Conservation (phyloP, 2,797 vertebrate genomes). For the Gambusia yucatana region DNA sequence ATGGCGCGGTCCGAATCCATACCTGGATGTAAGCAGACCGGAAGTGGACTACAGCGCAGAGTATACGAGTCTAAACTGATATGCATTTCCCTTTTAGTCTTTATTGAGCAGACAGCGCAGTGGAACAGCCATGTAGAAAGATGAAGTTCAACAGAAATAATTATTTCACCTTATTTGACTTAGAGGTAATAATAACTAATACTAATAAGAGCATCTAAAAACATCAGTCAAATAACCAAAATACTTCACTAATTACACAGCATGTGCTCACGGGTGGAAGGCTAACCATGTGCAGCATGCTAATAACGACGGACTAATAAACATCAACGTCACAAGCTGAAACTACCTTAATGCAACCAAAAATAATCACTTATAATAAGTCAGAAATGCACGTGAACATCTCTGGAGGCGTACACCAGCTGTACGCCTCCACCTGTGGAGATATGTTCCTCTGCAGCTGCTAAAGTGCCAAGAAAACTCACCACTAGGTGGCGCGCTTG, state of each 20-base stretch:
- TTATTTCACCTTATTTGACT: no score
- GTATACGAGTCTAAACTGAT: no score
- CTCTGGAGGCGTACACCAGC: neutral
- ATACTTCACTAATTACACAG: neutral
- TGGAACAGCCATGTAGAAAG: no score
- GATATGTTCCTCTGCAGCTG: neutral
- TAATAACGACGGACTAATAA: neutral
- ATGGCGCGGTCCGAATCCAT: no score
- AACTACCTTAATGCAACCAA: neutral
- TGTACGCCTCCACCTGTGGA: neutral
- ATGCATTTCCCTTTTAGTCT: no score
- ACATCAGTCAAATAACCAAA: neutral
- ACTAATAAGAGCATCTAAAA: neutral
- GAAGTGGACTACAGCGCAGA: no score
- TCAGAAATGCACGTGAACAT: neutral
- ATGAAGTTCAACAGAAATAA: no score
- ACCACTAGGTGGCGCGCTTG: constrained; percentile 2
- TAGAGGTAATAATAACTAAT: neutral
- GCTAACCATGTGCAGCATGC: neutral
- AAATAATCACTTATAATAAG: neutral
- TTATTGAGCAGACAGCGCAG: no score
- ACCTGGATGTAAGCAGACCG: no score
- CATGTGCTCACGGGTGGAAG: neutral
- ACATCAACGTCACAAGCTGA: neutral
- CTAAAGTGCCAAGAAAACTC: neutral